Conservation (phyloP, 2,888 invertebrate genomes). For the Tetragonula carbonaria region DNA sequence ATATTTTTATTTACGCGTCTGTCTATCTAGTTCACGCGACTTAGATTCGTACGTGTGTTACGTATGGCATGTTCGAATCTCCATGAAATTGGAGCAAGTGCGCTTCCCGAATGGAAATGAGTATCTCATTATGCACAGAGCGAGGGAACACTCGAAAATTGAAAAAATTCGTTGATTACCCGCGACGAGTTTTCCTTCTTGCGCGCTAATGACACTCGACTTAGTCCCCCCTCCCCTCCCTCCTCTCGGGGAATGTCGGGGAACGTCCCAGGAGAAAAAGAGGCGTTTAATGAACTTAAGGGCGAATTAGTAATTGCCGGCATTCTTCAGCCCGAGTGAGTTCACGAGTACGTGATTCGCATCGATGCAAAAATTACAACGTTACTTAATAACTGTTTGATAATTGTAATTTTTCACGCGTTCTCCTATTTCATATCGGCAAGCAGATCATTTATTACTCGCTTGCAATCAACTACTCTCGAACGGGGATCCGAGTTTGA, state of each 20-base stretch:
- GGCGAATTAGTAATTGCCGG: background rate
- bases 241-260: background rate
- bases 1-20: background rate
- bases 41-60: background rate
- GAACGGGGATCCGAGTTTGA: background rate
- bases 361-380: no score
- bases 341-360: background rate
- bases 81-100: constrained; percentile 6
- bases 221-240: background rate
- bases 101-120: background rate
- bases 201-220: constrained; percentile 13
- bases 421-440: background rate
- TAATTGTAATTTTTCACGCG: background rate
- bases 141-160: constrained; percentile 14
- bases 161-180: constrained; percentile 31
- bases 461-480: background rate
- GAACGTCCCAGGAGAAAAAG: background rate
- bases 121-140: background rate
- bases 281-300: background rate
- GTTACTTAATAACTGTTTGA: background rate
- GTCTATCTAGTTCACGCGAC: background rate
- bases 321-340: background rate
- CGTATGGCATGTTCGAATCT: background rate
- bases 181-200: constrained; percentile 6
- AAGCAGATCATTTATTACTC: background rate